Percentiles rank a stretch among this genome's conserved stretches.
These are phyloP conservation scores for Indri indri DNA, from an alignment of 2,113 vertebrate genomes.

Conservation along the genomic window DNA sequence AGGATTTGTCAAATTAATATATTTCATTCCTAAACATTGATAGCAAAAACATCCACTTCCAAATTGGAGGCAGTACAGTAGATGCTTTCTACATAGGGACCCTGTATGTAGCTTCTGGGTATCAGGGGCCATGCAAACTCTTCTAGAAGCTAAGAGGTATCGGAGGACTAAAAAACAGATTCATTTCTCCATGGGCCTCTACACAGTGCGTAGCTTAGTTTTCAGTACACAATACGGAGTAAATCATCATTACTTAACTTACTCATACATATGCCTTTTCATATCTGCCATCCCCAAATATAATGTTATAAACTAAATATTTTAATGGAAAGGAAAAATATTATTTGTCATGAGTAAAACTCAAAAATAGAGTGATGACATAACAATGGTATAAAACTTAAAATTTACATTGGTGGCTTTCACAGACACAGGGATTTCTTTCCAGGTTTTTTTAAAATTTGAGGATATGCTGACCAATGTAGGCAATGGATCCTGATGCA, in stretches of 20 bases:
- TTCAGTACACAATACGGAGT: not conserved
- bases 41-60: not conserved
- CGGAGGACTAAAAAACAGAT: not conserved
- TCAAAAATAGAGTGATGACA: not conserved
- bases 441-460: not conserved
- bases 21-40: not conserved
- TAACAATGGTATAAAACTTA: not conserved
- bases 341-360: not conserved
- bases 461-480: not conserved
- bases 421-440: not conserved
- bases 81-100: not conserved
- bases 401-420: not conserved
- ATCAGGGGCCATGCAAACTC: not conserved
- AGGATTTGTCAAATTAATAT: not conserved
- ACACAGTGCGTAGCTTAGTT: not conserved
- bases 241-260: not conserved
- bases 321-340: not conserved
- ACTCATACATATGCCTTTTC: not conserved
- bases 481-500: not conserved
- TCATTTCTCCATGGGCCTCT: not conserved
- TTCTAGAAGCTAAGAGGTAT: not conserved
- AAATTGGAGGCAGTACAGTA: not conserved
- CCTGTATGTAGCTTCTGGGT: not conserved
- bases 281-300: not conserved
- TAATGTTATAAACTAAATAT: not conserved